Evolutionary conservation across 2,113 vertebrate genomes (phyloP), one percentile per base, ranked within the genome.

Genomic region (Smithornis capensis): DNA sequence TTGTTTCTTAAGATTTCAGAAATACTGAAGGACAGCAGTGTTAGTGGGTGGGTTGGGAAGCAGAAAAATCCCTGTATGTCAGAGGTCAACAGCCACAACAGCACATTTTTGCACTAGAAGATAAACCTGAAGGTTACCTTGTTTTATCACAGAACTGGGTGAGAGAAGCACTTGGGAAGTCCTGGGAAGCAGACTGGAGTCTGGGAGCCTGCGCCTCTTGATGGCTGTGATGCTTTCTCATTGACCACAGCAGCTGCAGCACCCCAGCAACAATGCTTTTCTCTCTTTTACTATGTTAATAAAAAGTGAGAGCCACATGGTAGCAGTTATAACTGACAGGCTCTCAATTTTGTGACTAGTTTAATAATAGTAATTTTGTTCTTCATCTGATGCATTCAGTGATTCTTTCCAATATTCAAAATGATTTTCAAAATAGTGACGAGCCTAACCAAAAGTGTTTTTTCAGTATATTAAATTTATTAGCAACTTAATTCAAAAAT

Each of bases 1-100:
- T 56, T 94, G 31, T 57, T 90, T 80, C 81, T 92, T 87, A 75
- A 84, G n/a, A 65, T 65, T 78, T 55, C 87, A 88, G 37, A 64
- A 86, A 73, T 50, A 45, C 40, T 94, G 60, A 96, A 92, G 52
- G 79, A 68, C 50, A 65, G 60, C 45, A 14, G 45, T 33, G 6
- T 93, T 9, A 6, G 24, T 62, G 45, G 45, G 76, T 33, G 33
- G 37, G 21, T 47, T n/a, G 12, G 11, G 57, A 79, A 68, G 12
- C n/a, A 82, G n/a, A 50, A n/a, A 76, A 84, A 73, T 15, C 42
- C 22, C 37, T 15, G 14, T 33, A 1, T 91, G 24, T 68, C 59
- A 71, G 75, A 93, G 63, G 68, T 70, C 56, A 83, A 19, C 56
- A 84, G 37, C 60, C 67, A 28, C 64, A 91, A 53, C 56, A 90